Conservation (phyloP, 2,888 invertebrate genomes). For the Rhogogaster chlorosoma region DNA sequence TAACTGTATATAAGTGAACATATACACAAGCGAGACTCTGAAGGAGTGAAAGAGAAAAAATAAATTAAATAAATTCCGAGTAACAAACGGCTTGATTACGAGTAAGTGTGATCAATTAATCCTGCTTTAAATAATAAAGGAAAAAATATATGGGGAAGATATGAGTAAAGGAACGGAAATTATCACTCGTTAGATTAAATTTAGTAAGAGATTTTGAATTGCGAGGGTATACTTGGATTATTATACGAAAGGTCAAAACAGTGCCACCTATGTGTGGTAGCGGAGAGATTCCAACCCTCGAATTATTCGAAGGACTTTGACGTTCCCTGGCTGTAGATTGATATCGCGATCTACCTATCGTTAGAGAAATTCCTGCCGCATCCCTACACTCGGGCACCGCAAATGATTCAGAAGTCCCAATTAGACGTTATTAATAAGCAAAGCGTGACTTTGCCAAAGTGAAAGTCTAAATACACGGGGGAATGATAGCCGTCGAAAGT, state of each 20-base stretch:
- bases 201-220: not conserved
- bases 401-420: conserved; percentile 40
- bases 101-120: conserved; percentile 2
- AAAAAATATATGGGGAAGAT: not conserved
- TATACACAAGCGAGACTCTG: not conserved
- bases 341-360: not conserved
- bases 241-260: not conserved
- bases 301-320: not conserved
- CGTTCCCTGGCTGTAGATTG: not conserved
- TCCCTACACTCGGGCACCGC: not conserved
- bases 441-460: conserved; percentile 58
- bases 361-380: not conserved
- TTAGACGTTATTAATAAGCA: conserved; percentile 64
- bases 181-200: not conserved
- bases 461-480: not conserved
- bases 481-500: not conserved
- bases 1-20: not conserved
- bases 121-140: not conserved
- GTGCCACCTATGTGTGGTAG: not conserved
- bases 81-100: not conserved
- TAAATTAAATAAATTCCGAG: not conserved
- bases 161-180: not conserved
- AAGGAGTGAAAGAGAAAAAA: not conserved
- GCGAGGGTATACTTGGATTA: not conserved
- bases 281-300: not conserved